Evolutionary conservation across 2,113 vertebrate genomes (phyloP).

Genomic region (Cyanoliseus patagonus): DNA sequence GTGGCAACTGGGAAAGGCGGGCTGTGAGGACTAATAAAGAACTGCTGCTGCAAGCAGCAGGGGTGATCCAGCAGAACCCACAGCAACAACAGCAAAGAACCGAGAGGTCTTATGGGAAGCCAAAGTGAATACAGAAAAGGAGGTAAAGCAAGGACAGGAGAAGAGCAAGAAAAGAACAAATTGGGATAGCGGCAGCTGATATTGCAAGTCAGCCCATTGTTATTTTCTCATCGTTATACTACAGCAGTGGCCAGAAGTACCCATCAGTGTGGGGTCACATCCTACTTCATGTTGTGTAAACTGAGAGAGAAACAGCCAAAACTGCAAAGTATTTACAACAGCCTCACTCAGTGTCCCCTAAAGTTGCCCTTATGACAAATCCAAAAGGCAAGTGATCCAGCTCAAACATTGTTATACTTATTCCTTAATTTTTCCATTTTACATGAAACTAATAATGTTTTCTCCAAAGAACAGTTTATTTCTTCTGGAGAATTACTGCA

Average conservation of each 20-base stretch:
- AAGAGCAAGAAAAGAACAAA: not conserved
- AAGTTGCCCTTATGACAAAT: not conserved
- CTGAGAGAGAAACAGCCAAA: not conserved
- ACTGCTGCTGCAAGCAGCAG: not conserved
- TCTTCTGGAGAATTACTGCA: not conserved
- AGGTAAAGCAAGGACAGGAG: not conserved
- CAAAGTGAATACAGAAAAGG: not conserved
- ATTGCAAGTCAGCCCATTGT: not conserved
- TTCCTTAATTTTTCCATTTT: not conserved
- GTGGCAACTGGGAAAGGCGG: not conserved
- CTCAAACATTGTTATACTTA: not conserved
- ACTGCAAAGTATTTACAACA: not conserved
- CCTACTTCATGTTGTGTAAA: not conserved
- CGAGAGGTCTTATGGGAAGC: not conserved
- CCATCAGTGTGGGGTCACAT: not conserved
- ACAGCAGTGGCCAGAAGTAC: rapidly evolving
- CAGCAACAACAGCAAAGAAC: not conserved
- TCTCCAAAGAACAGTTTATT: not conserved
- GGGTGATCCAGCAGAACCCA: not conserved
- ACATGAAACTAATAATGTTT: not conserved
- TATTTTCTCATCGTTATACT: not conserved
- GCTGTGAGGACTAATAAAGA: not conserved
- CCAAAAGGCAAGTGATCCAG: not conserved
- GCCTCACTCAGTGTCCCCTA: not conserved
- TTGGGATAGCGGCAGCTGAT: not conserved